Base-by-base conservation (phyloP, 2,888 invertebrate species). In the Biston stratarius region DNA sequence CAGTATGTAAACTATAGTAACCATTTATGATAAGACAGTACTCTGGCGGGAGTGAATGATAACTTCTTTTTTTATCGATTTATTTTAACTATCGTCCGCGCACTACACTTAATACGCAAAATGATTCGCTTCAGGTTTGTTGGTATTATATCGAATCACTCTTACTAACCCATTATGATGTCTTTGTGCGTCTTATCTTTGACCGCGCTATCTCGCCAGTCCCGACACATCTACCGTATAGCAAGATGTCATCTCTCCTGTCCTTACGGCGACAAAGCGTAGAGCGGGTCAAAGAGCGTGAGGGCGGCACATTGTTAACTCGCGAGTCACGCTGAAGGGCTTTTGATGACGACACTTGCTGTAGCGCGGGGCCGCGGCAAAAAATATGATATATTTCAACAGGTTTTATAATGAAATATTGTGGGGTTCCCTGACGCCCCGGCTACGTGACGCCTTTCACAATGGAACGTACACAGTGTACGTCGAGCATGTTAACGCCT, bases 241-340 rank as follows among this genome's bases (percentile, higher is more conserved):
- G 74, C 76, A 80, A 84, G 85, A 85, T 83, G 87, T 84, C 88
- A 86, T 88, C 87, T 88, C 86, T 86, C 86, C 87, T 87, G 85
- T 80, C 85, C 88, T 82, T 83, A 81, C 75, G 81, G 87, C 87
- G 87, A 90, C 91, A 90, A 90, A 91, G 91, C 87, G 84, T 83
- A 83, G 83, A 83, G 84, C 90, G 83, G 92, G 91, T 91, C 92
- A 92, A 87, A 92, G 92, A 87, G 90, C 85, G 84, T 77, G 85
- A 71, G 87, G 80, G 76, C 80, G 83, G 83, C 83, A 86, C 91
- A 92, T 92, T 93, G 92, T 92, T 92, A 92, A 87, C 90, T 87
- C 85, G 84, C 88, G 89, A 88, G 86, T 87, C 88, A 83, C 83
- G 85, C 85, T 89, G 83, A 84, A 91, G 91, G 86, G 89, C 88